phyloP scores from a whole-genome alignment of 2,888 invertebrate genomes.

The Nephrotoma guestfalica region DNA sequence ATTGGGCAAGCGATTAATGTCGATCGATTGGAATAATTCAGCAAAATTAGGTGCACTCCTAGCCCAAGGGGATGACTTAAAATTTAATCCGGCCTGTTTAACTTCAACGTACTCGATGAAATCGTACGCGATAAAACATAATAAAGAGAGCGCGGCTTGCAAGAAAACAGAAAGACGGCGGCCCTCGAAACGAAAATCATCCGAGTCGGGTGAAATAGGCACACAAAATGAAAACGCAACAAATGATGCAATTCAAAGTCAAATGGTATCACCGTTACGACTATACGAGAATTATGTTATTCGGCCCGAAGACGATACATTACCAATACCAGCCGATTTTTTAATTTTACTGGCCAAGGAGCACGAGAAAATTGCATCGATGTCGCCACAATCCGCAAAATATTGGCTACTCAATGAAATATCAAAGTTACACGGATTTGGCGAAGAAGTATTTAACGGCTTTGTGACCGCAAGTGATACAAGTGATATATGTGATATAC shows the following conservation, averaged over 20 bases:
- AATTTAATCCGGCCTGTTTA: slow-evolving; percentile 24
- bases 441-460: slow-evolving; percentile 70
- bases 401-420: slow-evolving; percentile 73
- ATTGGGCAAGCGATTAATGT: slow-evolving; percentile 54
- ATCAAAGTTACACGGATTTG: slow-evolving; percentile 64
- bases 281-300: slow-evolving; percentile 28
- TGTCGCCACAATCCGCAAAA: slow-evolving; percentile 64
- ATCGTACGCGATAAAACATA: slow-evolving; percentile 24
- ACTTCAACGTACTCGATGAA: slow-evolving; percentile 25
- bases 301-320: slow-evolving; percentile 16
- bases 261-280: slow-evolving; percentile 20
- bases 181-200: slow-evolving; percentile 29
- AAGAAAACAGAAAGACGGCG: slow-evolving; percentile 22
- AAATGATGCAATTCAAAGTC: slow-evolving; percentile 10
- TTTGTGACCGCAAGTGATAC: slow-evolving; percentile 36
- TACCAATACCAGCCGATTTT: slow-evolving; percentile 23
- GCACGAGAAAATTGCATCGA: slow-evolving; percentile 35
- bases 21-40: slow-evolving; percentile 52
- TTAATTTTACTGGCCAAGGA: slow-evolving; percentile 27
- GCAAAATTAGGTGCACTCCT: slow-evolving; percentile 61
- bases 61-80: slow-evolving; percentile 41
- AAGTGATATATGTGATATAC: slow-evolving; percentile 38
- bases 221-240: slow-evolving; percentile 8
- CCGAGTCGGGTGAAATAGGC: slow-evolving; percentile 24
- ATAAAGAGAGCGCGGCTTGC: slow-evolving; percentile 20